Percentiles rank a stretch among this genome's conserved stretches.
phyloP scores from a whole-genome alignment of 2,888 invertebrate species.

The Saturnia japonica region DNA sequence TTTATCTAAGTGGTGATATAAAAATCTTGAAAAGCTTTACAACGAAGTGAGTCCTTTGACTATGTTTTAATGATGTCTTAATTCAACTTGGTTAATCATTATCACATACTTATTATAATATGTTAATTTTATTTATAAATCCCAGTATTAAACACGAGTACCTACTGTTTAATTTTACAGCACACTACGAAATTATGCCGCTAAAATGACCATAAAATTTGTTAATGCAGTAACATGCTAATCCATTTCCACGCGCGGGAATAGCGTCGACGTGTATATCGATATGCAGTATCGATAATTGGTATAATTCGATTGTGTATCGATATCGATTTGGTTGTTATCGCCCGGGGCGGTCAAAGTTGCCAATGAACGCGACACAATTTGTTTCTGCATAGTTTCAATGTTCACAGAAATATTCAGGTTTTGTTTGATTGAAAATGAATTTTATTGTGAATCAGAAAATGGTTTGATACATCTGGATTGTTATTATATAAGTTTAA shows the following conservation, averaged over 20 bases:
- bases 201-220: conserved; percentile 4
- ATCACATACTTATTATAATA: too few species aligned
- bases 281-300: conserved; percentile 34
- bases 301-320: conserved; percentile 46
- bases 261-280: conserved; percentile 22
- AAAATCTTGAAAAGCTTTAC: too few species aligned
- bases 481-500: neutral
- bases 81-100: too few species aligned
- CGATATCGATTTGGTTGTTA: conserved; percentile 35
- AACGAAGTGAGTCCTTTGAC: too few species aligned
- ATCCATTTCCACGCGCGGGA: neutral
- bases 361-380: conserved; percentile 39
- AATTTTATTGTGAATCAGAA: neutral
- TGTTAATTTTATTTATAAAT: neutral
- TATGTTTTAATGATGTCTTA: too few species aligned
- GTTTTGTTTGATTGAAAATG: neutral
- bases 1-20: too few species aligned
- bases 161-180: neutral
- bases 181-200: neutral
- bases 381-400: conserved; percentile 20
- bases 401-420: conserved; percentile 6
- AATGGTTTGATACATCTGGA: neutral
- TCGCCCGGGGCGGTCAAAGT: conserved; percentile 31
- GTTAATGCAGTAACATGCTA: conserved; percentile 2
- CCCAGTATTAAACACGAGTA: neutral